Conservation (phyloP, 2,888 invertebrate genomes). For the Phania funesta region DNA sequence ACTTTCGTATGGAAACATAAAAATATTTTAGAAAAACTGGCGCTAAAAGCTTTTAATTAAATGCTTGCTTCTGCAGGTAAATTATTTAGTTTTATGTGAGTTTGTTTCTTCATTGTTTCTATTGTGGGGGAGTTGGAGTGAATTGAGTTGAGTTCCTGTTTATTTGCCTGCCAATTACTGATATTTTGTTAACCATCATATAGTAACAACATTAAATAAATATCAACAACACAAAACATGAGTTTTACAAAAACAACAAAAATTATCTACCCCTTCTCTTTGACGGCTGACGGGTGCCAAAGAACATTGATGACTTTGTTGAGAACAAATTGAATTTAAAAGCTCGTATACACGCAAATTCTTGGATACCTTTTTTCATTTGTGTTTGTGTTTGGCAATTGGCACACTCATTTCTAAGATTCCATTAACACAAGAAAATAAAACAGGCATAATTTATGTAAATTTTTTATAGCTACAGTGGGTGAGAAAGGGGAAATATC, state of each 20-base stretch:
- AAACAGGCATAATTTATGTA: slow-evolving; percentile 39
- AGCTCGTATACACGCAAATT: not conserved
- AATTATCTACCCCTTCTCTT: slow-evolving; percentile 26
- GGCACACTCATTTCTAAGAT: not conserved
- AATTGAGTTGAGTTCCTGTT: slow-evolving; percentile 13
- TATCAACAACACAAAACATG: slow-evolving; percentile 35
- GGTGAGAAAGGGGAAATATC: too few relatives aligned
- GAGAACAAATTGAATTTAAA: slow-evolving; percentile 10
- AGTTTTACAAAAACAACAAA: slow-evolving; percentile 36
- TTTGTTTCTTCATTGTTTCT: slow-evolving; percentile 29
- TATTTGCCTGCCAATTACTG: slow-evolving; percentile 30
- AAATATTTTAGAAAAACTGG: slow-evolving; percentile 33
- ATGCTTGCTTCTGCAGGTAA: slow-evolving; percentile 59
- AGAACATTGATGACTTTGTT: slow-evolving; percentile 59
- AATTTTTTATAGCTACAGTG: slow-evolving; percentile 28
- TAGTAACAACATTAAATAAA: slow-evolving; percentile 15
- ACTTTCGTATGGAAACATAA: slow-evolving; percentile 3
- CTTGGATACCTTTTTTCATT: not conserved
- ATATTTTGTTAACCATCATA: slow-evolving; percentile 15
- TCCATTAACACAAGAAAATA: not conserved
- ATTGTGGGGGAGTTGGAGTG: not conserved
- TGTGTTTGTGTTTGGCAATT: slow-evolving; percentile 24
- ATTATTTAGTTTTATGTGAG: slow-evolving; percentile 52
- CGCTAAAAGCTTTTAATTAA: slow-evolving; percentile 55
- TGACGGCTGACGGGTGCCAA: not conserved